Conservation (phyloP, 92 coral and sea anemone genomes). For the Paragorgia papillata region DNA sequence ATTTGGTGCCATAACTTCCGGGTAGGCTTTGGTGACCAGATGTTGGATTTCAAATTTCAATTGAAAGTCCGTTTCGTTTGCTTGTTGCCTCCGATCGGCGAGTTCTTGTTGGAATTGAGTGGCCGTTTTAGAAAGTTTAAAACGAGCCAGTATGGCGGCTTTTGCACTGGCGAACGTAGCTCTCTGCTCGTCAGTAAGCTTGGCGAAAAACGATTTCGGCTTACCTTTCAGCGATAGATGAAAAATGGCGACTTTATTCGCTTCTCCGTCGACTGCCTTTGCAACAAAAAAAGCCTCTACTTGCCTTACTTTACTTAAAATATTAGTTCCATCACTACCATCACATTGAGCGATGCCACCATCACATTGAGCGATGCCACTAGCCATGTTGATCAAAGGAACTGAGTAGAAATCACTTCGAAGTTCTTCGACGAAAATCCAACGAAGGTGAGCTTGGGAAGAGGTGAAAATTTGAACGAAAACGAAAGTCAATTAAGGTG, state of each 20-base stretch:
- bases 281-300: constrained; percentile 9
- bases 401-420: too few relatives aligned
- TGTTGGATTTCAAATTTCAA: not conserved
- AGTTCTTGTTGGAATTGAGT: constrained; percentile 17
- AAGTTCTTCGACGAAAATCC: too few relatives aligned
- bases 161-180: constrained; percentile 8
- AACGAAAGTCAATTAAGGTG: too few relatives aligned
- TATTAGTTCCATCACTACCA: constrained; percentile 19
- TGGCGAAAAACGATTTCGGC: constrained; percentile 2
- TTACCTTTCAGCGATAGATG: constrained; percentile 10
- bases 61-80: not conserved
- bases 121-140: constrained; percentile 9
- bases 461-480: too few relatives aligned
- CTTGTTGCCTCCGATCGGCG: not conserved
- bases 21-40: not conserved
- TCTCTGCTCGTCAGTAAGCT: not conserved
- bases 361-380: not conserved
- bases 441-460: too few relatives aligned
- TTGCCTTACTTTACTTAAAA: not conserved
- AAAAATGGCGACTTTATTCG: too few relatives aligned
- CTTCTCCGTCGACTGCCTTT: too few relatives aligned
- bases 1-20: too few relatives aligned
- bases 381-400: not conserved
- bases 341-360: too few relatives aligned
- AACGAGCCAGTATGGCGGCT: constrained; percentile 7